Evolutionary conservation across 1,140 invertebrate genomes (phyloP).

Genomic region (Drosophila seguyi): DNA sequence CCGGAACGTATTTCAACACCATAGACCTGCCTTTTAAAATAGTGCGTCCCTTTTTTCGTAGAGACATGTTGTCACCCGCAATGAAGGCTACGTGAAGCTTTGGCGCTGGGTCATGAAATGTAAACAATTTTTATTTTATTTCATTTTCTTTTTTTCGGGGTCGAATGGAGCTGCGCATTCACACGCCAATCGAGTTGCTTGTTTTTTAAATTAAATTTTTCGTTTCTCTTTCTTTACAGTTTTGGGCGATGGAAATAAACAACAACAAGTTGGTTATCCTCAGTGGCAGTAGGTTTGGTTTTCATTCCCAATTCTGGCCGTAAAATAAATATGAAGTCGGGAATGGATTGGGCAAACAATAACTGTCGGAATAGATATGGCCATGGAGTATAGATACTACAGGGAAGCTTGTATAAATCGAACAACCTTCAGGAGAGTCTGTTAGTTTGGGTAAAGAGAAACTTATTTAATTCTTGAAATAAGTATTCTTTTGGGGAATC

Average conservation of each 20-base stretch:
- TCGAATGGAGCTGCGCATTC: constrained; percentile 17
- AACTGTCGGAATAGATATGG: constrained; percentile 40
- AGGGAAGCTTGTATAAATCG: background rate
- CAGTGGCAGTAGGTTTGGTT: constrained; percentile 31
- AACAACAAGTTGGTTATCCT: constrained; percentile 60
- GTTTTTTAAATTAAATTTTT: constrained; percentile 76
- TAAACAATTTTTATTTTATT: constrained; percentile 52
- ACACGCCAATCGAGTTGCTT: constrained; percentile 69
- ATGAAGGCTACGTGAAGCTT: constrained; percentile 4
- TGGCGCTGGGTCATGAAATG: constrained; percentile 38
- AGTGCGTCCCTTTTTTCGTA: constrained; percentile 12
- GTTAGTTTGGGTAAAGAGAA: background rate
- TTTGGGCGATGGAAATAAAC: constrained; percentile 51
- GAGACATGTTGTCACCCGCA: constrained; percentile 34
- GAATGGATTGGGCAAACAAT: constrained; percentile 57
- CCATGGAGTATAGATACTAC: constrained; percentile 12
- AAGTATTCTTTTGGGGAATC: background rate
- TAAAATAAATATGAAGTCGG: constrained; percentile 75
- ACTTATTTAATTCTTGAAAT: background rate
- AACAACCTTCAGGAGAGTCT: background rate
- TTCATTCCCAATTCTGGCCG: constrained; percentile 51
- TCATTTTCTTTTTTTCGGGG: constrained; percentile 30
- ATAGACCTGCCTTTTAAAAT: constrained; percentile 26
- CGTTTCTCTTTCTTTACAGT: constrained; percentile 14
- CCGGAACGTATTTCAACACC: constrained; percentile 26